Percentiles rank a stretch among this genome's conserved stretches.
phyloP scores from a whole-genome alignment of 92 coral and sea anemone genomes.

The Zoanthus gigantus region DNA sequence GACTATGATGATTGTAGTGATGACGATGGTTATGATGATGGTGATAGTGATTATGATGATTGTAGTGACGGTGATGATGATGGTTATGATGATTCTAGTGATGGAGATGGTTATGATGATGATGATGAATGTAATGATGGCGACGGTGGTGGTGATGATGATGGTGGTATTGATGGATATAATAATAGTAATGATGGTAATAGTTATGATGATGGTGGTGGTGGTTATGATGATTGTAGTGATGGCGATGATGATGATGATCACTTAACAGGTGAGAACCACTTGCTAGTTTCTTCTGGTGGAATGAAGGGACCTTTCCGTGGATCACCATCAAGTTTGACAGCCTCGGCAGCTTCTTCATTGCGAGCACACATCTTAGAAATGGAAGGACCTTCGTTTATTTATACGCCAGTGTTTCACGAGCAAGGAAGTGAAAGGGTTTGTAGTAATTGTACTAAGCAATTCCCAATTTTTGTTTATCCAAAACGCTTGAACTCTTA shows the following conservation, averaged over 20 bases:
- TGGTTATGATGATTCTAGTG: background rate
- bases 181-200: background rate
- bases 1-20: background rate
- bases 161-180: background rate
- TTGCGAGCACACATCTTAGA: constrained; percentile 81
- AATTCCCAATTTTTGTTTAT: too few relatives aligned
- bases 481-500: too few relatives aligned
- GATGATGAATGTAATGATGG: background rate
- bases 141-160: background rate
- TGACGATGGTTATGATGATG: background rate
- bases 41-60: background rate
- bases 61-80: background rate
- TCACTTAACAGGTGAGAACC: constrained; percentile 66
- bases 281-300: constrained; percentile 58
- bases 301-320: constrained; percentile 50
- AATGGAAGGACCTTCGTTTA: constrained; percentile 80
- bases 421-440: constrained; percentile 70
- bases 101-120: background rate
- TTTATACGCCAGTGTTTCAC: constrained; percentile 73
- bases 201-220: background rate
- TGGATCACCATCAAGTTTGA: constrained; percentile 60
- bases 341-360: constrained; percentile 73
- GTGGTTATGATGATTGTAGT: background rate
- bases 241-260: background rate
- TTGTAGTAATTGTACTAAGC: background rate